Conservation (phyloP, 2,113 vertebrate genomes). For the Cyprinodon variegatus region DNA sequence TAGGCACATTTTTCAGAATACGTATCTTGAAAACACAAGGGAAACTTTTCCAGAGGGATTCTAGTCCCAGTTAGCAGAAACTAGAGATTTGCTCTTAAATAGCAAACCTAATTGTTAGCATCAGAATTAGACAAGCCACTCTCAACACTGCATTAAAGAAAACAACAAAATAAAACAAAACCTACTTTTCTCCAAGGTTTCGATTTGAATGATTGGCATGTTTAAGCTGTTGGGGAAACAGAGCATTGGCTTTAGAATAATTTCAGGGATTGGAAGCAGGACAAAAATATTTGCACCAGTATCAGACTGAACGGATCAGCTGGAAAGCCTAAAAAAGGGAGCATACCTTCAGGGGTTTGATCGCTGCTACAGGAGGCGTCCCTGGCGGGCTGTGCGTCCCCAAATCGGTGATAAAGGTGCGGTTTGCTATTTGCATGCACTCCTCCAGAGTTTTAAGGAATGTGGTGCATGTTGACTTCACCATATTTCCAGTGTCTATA, state of each 20-base stretch:
- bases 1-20: no score
- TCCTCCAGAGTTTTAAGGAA: conserved; percentile 97
- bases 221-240: conserved; percentile 82
- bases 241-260: neutral
- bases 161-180: conserved; percentile 8
- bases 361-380: conserved; percentile 86
- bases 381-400: conserved; percentile 84
- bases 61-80: neutral
- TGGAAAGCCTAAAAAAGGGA: neutral
- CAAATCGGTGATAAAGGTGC: conserved; percentile 87
- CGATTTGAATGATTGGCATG: conserved; percentile 81
- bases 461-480: conserved; percentile 94
- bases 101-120: neutral
- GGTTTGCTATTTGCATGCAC: conserved; percentile 96
- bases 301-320: neutral
- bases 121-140: neutral
- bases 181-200: conserved; percentile 86
- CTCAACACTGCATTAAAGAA: conserved; percentile 9
- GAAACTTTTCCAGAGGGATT: neutral
- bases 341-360: conserved; percentile 88
- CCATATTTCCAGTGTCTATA: conserved; percentile 86
- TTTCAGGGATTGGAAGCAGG: conserved; percentile 2
- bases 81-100: neutral
- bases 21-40: no score
- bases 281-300: neutral